phyloP scores from a whole-genome alignment of 2,797 vertebrate species.

The Pangasius krempfi region DNA sequence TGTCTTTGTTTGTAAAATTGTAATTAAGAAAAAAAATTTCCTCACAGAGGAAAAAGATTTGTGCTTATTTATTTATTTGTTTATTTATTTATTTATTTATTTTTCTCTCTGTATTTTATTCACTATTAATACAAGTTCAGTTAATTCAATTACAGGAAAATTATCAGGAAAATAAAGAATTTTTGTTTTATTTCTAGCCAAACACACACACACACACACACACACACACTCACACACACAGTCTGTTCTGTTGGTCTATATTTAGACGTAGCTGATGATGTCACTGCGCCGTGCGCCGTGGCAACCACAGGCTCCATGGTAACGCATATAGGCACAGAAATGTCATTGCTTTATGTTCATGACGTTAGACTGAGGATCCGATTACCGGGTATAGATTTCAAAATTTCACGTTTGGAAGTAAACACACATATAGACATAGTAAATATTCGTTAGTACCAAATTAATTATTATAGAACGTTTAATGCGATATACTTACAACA shows the following conservation, averaged over 20 bases:
- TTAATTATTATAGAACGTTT: background rate
- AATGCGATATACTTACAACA: background rate
- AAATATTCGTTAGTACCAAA: no score
- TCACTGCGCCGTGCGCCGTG: background rate
- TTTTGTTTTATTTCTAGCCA: no score
- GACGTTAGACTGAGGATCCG: background rate
- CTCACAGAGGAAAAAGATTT: background rate
- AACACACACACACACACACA: background rate
- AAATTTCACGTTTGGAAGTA: background rate
- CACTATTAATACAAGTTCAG: background rate
- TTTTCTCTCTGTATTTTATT: no score
- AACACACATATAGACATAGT: no score
- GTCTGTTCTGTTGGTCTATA: slow-evolving; percentile 12
- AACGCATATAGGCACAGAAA: background rate
- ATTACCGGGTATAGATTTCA: background rate
- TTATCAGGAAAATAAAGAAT: no score
- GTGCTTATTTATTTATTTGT: background rate
- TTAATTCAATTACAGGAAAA: no score
- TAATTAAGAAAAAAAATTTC: no score
- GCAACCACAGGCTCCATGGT: slow-evolving; percentile 23
- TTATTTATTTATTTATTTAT: background rate
- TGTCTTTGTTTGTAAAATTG: background rate
- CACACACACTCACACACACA: background rate
- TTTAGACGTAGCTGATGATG: slow-evolving; percentile 10
- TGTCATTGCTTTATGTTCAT: background rate